Evolutionary conservation across 2,797 vertebrate species (phyloP), one percentile per base, ranked within the genome.

Genomic region (Amazonetta brasiliensis): DNA sequence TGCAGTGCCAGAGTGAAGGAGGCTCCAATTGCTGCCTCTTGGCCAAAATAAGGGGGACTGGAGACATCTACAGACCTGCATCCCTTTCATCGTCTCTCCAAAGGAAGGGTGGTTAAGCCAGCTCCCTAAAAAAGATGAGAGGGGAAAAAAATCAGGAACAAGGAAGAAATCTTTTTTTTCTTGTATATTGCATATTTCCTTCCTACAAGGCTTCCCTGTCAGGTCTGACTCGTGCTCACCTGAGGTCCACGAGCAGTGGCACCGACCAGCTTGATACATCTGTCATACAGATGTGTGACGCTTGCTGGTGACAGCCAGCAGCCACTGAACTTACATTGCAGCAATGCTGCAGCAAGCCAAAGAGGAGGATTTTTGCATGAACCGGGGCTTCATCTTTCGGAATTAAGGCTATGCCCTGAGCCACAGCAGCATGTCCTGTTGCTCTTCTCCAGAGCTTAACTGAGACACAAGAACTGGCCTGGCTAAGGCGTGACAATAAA

Each of bases 11-110:
- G 17, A 39, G 22, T 33, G 69, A 50, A 80, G 33, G 25, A 63
- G 6, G 22, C 21, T 74, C 21, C 33, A 73, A 72, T 28, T 54
- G 44, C 37, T 73, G 43, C 14, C 71, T 66, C 43, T 74, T 54
- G 77, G 66, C 10, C 52, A 13, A 68, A 78, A 30, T 22, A 35
- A 7, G 2, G 20, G 26, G 12, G 12, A 21, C 25, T 71, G 46
- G n/a, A 48, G 67, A 15, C 2, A 23, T 37, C 23, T 82, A 0
- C 17, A 12, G 28, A 12, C 23, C 35, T 9, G 8, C 37, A 37
- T 28, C 30, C 28, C 10, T 31, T 2, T 25, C 5, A 1, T 2
- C 6, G 4, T 31, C 20, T 56, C 31, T 21, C 9, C 35, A 58
- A 76, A 55, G n/a, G 30, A 76, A 43, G 9, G 23, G 39, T 88